Percentiles rank a stretch among this genome's conserved stretches.
phyloP scores from a whole-genome alignment of 2,797 vertebrate species.

The Tragopan temminckii region DNA sequence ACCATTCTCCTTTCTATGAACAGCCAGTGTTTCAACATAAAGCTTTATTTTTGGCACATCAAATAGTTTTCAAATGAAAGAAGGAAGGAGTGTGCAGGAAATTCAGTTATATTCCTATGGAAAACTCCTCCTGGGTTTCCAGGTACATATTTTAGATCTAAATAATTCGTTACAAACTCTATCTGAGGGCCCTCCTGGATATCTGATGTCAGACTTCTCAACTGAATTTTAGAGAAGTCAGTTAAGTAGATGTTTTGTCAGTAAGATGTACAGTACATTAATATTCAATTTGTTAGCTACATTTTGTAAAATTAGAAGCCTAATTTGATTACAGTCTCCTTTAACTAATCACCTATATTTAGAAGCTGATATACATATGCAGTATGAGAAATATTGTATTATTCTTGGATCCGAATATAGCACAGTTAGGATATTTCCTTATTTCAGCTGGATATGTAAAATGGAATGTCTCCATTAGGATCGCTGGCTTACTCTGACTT shows the following conservation, averaged over 20 bases:
- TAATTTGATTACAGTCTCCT: neutral
- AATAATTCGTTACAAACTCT: neutral
- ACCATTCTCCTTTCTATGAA: no score
- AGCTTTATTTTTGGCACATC: neutral
- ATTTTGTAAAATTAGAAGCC: neutral
- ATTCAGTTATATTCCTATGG: accelerated
- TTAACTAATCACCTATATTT: neutral
- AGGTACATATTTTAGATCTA: neutral
- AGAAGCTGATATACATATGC: neutral
- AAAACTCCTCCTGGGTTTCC: neutral
- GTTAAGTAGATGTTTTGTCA: neutral
- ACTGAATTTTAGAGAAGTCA: neutral
- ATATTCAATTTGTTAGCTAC: neutral
- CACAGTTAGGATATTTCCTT: neutral
- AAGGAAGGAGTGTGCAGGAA: neutral
- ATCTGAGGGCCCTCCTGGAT: neutral
- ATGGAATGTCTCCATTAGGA: neutral
- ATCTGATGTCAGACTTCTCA: neutral
- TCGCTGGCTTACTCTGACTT: neutral
- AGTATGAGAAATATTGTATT: neutral
- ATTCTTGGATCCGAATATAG: neutral
- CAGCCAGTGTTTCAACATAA: neutral
- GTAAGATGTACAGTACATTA: neutral
- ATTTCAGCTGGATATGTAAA: neutral
- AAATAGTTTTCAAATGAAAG: neutral